Evolutionary conservation across 2,888 invertebrate species (phyloP).

Genomic region (Drosophila koepferae): DNA sequence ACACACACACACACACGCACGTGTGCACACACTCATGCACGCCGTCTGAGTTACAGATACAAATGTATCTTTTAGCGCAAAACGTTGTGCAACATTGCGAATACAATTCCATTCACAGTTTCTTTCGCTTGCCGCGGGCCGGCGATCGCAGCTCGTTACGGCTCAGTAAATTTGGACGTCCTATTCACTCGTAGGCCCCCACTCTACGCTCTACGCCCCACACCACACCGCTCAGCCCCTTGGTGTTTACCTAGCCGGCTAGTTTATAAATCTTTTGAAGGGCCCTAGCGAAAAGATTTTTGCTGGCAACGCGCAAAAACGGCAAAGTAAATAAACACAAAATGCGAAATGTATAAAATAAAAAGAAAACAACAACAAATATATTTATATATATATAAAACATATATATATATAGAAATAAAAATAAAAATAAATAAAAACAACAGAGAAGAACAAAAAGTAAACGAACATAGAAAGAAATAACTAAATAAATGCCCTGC

Average conservation of each 20-base stretch:
- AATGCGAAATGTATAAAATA: conserved; percentile 52
- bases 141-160: conserved; percentile 72
- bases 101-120: conserved; percentile 79
- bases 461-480: conserved; percentile 66
- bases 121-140: conserved; percentile 49
- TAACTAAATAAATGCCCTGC: conserved; percentile 81
- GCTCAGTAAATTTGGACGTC: conserved; percentile 74
- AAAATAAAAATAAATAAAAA: conserved; percentile 37
- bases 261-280: conserved; percentile 78
- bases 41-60: conserved; percentile 19
- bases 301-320: conserved; percentile 61
- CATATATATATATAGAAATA: neutral
- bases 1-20: conserved; percentile 24
- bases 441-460: conserved; percentile 52
- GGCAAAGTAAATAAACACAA: conserved; percentile 80
- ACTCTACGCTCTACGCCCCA: neutral
- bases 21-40: neutral
- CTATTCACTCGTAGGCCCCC: conserved; percentile 27
- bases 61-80: conserved; percentile 50
- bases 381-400: neutral
- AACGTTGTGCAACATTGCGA: conserved; percentile 67
- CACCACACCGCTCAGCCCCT: neutral
- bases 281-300: conserved; percentile 61
- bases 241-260: conserved; percentile 44
- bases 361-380: conserved; percentile 25